A percentile compares a stretch with the other conserved stretches of the same genome.
Conservation (phyloP, 2,113 vertebrate species). For the Emydocephalus ijimae region DNA sequence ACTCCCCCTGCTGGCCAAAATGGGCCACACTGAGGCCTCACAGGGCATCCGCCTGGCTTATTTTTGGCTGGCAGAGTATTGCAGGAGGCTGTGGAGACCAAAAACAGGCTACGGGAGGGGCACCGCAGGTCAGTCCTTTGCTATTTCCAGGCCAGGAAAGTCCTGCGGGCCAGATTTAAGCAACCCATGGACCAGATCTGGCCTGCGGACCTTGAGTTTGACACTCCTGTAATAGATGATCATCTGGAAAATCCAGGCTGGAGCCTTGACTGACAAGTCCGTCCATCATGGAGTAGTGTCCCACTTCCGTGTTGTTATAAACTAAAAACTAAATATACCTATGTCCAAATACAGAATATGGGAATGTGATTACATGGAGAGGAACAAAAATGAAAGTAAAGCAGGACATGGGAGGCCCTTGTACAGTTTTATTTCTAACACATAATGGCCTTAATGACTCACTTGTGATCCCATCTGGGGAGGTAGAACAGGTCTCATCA, state of each 20-base stretch:
- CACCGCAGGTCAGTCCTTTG: no score
- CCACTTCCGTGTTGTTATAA: not conserved
- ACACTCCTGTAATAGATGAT: not conserved
- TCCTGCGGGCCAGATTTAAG: no score
- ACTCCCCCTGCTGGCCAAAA: no score
- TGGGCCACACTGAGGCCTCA: no score
- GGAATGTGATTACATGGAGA: not conserved
- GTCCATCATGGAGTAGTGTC: not conserved
- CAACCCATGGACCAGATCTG: no score
- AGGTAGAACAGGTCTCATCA: conserved; percentile 84
- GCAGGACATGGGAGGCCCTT: not conserved
- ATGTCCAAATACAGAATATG: not conserved
- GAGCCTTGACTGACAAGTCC: not conserved
- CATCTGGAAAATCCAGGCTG: not conserved
- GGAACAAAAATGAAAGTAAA: not conserved
- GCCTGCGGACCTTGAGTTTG: no score
- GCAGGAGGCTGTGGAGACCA: no score
- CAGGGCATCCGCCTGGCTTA: no score
- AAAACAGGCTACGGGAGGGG: no score
- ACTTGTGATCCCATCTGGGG: conserved; percentile 79
- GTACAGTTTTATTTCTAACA: not conserved
- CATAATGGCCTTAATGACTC: conserved; percentile 5
- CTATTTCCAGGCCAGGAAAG: no score
- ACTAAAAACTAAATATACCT: not conserved
- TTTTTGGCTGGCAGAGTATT: no score